phyloP scores from a whole-genome alignment of 1,140 invertebrate species.

The Drosophila chauvacae region DNA sequence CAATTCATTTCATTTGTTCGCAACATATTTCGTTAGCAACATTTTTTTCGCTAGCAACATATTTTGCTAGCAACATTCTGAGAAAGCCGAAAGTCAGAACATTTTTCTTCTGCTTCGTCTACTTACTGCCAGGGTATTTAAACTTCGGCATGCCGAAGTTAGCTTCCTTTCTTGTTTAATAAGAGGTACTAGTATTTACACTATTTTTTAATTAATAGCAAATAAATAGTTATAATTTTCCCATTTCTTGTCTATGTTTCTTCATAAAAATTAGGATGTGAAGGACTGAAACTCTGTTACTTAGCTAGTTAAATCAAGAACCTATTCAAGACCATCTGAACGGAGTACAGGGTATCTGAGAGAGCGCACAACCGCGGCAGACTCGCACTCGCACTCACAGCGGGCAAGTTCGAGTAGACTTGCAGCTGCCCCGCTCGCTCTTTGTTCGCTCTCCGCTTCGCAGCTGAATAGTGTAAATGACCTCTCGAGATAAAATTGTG shows the following conservation, averaged over 20 bases:
- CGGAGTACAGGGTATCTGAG: slow-evolving; percentile 15
- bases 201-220: too few relatives aligned
- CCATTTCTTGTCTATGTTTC: background rate
- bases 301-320: background rate
- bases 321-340: background rate
- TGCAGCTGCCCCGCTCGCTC: slow-evolving; percentile 28
- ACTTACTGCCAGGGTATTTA: too few relatives aligned
- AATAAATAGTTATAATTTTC: background rate
- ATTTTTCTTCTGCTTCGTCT: too few relatives aligned
- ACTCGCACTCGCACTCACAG: slow-evolving; percentile 17
- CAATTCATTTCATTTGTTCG: too few relatives aligned
- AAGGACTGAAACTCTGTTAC: background rate
- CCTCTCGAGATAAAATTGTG: slow-evolving; percentile 79
- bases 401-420: slow-evolving; percentile 30
- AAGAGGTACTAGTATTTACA: too few relatives aligned
- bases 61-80: too few relatives aligned
- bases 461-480: slow-evolving; percentile 74
- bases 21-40: too few relatives aligned
- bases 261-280: background rate
- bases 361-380: background rate
- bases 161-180: too few relatives aligned
- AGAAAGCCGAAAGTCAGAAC: too few relatives aligned
- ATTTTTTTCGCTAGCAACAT: too few relatives aligned
- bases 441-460: slow-evolving; percentile 29
- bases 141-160: too few relatives aligned